phyloP scores from a whole-genome alignment of 2,797 vertebrate species.

The Dermochelys coriacea region DNA sequence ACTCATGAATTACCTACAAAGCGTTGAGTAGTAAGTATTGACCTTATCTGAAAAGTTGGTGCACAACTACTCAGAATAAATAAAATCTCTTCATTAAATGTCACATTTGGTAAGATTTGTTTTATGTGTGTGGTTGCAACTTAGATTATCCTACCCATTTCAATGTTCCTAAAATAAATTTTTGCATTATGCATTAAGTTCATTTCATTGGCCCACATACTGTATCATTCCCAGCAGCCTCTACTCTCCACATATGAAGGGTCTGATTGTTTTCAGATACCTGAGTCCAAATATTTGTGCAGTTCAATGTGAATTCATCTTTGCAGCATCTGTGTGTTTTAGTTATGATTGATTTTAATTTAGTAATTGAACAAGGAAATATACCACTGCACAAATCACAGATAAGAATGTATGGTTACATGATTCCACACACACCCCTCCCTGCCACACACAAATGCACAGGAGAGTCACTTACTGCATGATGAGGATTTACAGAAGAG shows the following conservation, averaged over 20 bases:
- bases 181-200: background rate
- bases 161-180: background rate
- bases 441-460: background rate
- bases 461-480: background rate
- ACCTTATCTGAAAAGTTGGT: background rate
- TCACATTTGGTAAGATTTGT: background rate
- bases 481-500: constrained; percentile 1
- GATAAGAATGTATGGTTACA: constrained; percentile 15
- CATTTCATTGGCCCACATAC: background rate
- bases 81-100: background rate
- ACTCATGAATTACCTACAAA: background rate
- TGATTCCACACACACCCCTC: background rate
- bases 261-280: background rate
- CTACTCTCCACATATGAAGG: background rate
- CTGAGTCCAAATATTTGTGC: background rate
- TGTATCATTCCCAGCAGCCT: background rate
- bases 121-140: background rate
- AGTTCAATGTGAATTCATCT: background rate
- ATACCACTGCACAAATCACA: constrained; percentile 37
- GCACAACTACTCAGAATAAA: background rate
- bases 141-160: background rate
- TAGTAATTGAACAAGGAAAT: constrained; percentile 38
- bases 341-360: constrained; percentile 31
- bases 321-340: background rate
- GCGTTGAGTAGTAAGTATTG: background rate